phyloP scores from a whole-genome alignment of 2,797 vertebrate genomes.

The Melanotaenia maccullochi region DNA sequence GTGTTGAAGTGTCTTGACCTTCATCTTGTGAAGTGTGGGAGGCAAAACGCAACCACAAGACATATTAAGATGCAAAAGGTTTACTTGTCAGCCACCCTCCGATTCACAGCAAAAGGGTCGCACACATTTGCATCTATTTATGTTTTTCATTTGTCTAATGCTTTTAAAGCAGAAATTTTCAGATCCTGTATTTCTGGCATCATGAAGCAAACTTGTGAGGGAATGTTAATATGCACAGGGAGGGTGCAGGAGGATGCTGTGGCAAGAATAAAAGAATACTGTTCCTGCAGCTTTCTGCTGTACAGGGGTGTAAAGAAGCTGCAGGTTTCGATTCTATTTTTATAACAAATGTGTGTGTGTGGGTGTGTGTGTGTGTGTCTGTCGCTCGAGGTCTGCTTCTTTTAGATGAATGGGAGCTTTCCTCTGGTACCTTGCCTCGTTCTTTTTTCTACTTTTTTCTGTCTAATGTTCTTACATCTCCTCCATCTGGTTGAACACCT shows the following conservation, averaged over 20 bases:
- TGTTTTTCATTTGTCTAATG: too few species aligned
- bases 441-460: conserved; percentile 24
- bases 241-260: conserved; percentile 1
- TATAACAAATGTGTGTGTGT: conserved; percentile 3
- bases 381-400: conserved; percentile 1
- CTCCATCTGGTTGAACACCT: conserved; percentile 23
- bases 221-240: neutral
- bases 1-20: neutral
- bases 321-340: conserved; percentile 47
- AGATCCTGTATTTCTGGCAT: too few species aligned
- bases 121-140: neutral
- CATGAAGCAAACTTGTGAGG: neutral
- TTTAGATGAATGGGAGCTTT: conserved; percentile 50
- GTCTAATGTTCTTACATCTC: conserved; percentile 15
- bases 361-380: neutral
- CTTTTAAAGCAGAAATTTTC: neutral
- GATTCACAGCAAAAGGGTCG: conserved; percentile 3
- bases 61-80: conserved; percentile 12
- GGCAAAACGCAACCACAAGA: neutral
- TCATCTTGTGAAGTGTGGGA: conserved; percentile 11
- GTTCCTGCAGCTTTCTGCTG: conserved; percentile 16
- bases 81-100: conserved; percentile 10
- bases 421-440: conserved; percentile 14
- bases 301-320: conserved; percentile 37
- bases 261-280: neutral